Conservation (phyloP, 2,888 invertebrate species). For the Pedicia rivosa region DNA sequence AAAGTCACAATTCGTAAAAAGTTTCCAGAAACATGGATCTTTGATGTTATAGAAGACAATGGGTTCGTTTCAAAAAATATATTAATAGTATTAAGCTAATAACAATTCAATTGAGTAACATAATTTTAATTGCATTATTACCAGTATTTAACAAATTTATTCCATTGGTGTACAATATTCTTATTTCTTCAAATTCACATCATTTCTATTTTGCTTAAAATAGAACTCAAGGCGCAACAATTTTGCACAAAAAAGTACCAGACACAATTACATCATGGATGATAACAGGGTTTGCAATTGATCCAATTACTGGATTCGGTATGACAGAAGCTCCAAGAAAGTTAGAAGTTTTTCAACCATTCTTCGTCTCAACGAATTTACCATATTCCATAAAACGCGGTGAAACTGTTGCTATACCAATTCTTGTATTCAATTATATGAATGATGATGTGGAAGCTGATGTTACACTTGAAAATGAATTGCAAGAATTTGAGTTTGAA, state of each 20-base stretch:
- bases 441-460: constrained; percentile 62
- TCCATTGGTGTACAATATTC: too few relatives aligned
- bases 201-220: too few relatives aligned
- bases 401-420: constrained; percentile 77
- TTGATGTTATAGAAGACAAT: too few relatives aligned
- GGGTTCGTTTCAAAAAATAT: too few relatives aligned
- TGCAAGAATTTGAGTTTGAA: constrained; percentile 65
- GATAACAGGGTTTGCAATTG: constrained; percentile 66
- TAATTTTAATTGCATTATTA: too few relatives aligned
- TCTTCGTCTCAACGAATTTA: constrained; percentile 71
- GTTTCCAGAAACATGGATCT: constrained; percentile 56
- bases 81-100: too few relatives aligned
- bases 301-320: constrained; percentile 59
- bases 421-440: constrained; percentile 79
- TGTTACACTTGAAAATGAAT: constrained; percentile 68
- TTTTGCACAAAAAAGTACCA: constrained; percentile 50
- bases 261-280: constrained; percentile 75
- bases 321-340: constrained; percentile 47
- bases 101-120: too few relatives aligned
- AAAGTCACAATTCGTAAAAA: constrained; percentile 31
- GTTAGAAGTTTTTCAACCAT: constrained; percentile 62
- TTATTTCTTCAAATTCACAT: too few relatives aligned
- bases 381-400: constrained; percentile 80
- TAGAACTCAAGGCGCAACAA: constrained; percentile 42
- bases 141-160: too few relatives aligned